Base-by-base conservation (phyloP, 2,888 invertebrate genomes). In the Polyploca ridens region DNA sequence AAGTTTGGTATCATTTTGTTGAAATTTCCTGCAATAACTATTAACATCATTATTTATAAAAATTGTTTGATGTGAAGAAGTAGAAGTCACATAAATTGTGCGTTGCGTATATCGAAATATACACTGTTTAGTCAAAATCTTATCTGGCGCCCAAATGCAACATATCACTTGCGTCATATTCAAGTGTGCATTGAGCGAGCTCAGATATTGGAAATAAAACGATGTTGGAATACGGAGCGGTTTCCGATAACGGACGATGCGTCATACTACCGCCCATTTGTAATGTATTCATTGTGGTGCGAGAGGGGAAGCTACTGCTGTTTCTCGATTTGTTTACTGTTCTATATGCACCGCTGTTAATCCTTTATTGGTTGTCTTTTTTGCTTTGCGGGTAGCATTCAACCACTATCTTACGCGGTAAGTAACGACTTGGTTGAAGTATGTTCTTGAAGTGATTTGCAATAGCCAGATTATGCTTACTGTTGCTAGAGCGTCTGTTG, bases 151-250 rank as follows among this genome's bases (percentile, higher is more conserved):
- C 54, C 19, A 54, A 54, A 54, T 54, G 54, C 54, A 54, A 54
- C 19, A 19, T 54, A 73, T 77, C 70, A 72, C 70, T 75, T 75
- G 75, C 74, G 78, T 79, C 78, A 79, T 74, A 78, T 76, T 74
- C 76, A 75, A 78, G 81, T 79, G 82, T 78, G 75, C 81, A 81
- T 78, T 81, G 77, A 76, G 74, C 79, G 69, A 74, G 74, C 73
- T 75, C 77, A 76, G 78, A 79, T 82, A 61, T 38, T 77, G 82
- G 79, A 79, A 79, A 82, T 84, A 80, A 83, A 85, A 81, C 78
- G 79, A 67, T 76, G 75, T 75, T 74, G 76, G 76, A 74, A 76
- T 76, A 76, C 75, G 62, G 71, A 74, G 71, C 74, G 76, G 78
- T 77, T 80, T 79, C 83, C 81, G 76, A 79, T 77, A 81, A 72